A percentile compares a stretch with the other conserved stretches of the same genome.
phyloP scores from a whole-genome alignment of 1,140 invertebrate species.

The Lordiphosa stackelbergi region DNA sequence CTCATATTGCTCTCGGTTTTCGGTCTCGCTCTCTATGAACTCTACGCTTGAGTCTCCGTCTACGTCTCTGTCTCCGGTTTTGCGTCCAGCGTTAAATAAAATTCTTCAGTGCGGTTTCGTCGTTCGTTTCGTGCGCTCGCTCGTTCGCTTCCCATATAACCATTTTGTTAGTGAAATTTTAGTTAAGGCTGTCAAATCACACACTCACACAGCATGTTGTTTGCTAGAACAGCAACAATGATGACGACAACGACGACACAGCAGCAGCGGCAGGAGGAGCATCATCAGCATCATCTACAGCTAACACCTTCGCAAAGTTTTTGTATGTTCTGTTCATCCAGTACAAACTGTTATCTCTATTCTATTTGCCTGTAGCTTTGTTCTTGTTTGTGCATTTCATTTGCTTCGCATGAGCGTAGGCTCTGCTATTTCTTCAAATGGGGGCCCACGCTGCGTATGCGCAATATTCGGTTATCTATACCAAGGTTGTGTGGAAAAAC shows the following conservation, averaged over 20 bases:
- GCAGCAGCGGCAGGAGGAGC: conserved; percentile 26
- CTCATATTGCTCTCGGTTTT: conserved; percentile 40
- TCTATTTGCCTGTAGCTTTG: conserved; percentile 33
- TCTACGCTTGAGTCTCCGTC: conserved; percentile 45
- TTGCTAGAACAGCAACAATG: conserved; percentile 52
- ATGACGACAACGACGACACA: conserved; percentile 26
- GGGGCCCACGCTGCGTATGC: conserved; percentile 47
- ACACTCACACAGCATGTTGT: conserved; percentile 50
- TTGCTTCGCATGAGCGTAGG: not conserved
- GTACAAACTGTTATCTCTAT: conserved; percentile 43
- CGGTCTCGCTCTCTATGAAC: conserved; percentile 17
- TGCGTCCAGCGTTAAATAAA: conserved; percentile 20
- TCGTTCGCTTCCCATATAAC: conserved; percentile 32
- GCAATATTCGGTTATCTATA: conserved; percentile 38
- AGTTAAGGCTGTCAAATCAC: conserved; percentile 39
- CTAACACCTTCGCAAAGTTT: conserved; percentile 35
- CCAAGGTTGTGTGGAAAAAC: conserved; percentile 3
- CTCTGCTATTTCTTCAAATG: not conserved
- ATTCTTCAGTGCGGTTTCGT: conserved; percentile 72
- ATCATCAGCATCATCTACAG: conserved; percentile 27
- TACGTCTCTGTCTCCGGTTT: conserved; percentile 27
- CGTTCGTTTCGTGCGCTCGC: conserved; percentile 62
- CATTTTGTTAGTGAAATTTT: conserved; percentile 47
- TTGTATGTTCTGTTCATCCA: conserved; percentile 49
- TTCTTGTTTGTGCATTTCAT: conserved; percentile 5